Conservation (phyloP, 2,113 vertebrate species). For the Euleptes europaea region DNA sequence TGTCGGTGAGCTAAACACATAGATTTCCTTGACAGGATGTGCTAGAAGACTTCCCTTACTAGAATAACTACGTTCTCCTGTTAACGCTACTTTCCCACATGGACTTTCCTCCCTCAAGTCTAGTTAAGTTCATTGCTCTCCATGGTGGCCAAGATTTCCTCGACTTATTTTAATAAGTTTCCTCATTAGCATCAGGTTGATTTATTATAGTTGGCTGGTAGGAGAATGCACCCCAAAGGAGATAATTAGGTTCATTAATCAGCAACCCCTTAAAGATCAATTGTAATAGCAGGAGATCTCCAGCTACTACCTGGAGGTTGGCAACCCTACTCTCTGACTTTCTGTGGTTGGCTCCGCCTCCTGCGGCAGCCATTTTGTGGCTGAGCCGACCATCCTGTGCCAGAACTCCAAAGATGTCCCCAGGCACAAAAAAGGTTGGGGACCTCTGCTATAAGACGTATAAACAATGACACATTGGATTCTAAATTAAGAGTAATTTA, state of each 20-base stretch:
- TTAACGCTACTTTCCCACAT: neutral
- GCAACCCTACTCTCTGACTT: too few species aligned
- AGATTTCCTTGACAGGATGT: neutral
- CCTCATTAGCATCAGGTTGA: slow-evolving; percentile 8
- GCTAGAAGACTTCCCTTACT: neutral
- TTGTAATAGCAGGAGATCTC: too few species aligned
- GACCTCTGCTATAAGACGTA: too few species aligned
- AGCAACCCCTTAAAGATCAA: neutral
- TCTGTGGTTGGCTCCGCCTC: too few species aligned
- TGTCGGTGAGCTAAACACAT: too few species aligned
- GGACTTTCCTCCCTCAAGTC: neutral
- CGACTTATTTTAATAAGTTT: slow-evolving; percentile 7
- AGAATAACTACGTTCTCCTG: neutral
- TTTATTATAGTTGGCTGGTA: neutral
- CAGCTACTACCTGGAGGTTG: too few species aligned
- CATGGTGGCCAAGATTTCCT: neutral
- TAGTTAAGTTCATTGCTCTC: neutral
- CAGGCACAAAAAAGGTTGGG: too few species aligned
- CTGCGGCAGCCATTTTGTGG: too few species aligned
- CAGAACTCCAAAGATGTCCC: too few species aligned
- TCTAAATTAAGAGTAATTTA: too few species aligned
- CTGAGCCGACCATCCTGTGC: too few species aligned
- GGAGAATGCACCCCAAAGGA: neutral
- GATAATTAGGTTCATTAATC: neutral
- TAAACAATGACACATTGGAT: too few species aligned